phyloP scores from a whole-genome alignment of 2,888 invertebrate species.

The Eupithecia subfuscata region DNA sequence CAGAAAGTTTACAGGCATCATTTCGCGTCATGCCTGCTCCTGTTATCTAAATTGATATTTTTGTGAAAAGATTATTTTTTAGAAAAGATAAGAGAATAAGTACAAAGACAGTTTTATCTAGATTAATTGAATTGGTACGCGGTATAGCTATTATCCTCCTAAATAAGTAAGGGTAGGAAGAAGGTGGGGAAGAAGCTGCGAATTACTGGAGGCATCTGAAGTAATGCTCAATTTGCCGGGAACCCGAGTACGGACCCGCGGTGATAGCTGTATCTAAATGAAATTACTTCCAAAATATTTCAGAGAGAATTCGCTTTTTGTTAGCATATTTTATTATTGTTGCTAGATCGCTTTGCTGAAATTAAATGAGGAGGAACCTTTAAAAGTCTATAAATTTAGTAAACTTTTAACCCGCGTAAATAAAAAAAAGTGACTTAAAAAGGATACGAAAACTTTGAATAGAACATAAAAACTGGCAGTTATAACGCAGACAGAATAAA shows the following conservation, averaged over 20 bases:
- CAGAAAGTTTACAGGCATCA: background rate
- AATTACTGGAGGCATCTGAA: conserved; percentile 73
- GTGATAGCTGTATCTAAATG: conserved; percentile 66
- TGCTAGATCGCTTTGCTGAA: conserved; percentile 10
- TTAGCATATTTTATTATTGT: conserved; percentile 41
- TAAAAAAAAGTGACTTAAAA: background rate
- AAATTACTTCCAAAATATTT: conserved; percentile 61
- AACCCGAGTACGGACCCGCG: conserved; percentile 55
- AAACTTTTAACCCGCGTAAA: background rate
- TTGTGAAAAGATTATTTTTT: background rate
- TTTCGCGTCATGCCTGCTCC: background rate
- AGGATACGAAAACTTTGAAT: background rate
- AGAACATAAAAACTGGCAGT: conserved; percentile 6
- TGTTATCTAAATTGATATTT: background rate
- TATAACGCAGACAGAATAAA: conserved; percentile 25
- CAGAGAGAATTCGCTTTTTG: conserved; percentile 45
- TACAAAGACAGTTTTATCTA: background rate
- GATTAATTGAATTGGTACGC: background rate
- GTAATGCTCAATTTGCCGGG: conserved; percentile 74
- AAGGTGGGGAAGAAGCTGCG: conserved; percentile 50
- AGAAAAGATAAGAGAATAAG: background rate
- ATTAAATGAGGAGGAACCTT: conserved; percentile 14
- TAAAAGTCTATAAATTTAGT: background rate
- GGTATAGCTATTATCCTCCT: background rate
- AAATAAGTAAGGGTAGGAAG: conserved; percentile 1